These are phyloP conservation scores for Hemaris fuciformis DNA, from an alignment of 2,888 invertebrate species.

Conservation along the genomic window DNA sequence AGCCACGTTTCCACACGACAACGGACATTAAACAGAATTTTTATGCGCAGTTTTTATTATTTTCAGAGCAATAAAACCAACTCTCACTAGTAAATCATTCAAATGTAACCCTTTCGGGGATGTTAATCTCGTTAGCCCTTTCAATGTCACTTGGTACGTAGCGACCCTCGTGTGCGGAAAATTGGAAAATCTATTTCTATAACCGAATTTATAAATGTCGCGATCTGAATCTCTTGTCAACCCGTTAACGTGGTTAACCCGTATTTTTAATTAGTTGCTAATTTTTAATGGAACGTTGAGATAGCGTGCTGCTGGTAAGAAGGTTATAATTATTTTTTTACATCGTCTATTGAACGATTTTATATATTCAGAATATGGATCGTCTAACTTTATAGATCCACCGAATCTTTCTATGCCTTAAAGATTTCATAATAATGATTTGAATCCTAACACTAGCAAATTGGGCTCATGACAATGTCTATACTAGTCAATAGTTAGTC, in stretches of 20 bases:
- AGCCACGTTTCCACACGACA: neutral
- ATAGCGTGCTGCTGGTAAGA: neutral
- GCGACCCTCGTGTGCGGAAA: constrained; percentile 10
- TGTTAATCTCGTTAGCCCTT: constrained; percentile 13
- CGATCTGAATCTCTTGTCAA: neutral
- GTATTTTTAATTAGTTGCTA: neutral
- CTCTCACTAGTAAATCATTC: constrained; percentile 10
- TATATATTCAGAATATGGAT: too few relatives aligned
- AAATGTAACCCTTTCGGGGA: constrained; percentile 12
- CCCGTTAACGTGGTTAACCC: neutral
- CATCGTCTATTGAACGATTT: neutral
- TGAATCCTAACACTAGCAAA: too few relatives aligned
- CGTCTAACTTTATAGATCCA: too few relatives aligned
- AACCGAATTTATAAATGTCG: constrained; percentile 5
- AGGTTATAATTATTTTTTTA: too few relatives aligned
- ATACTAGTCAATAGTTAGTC: too few relatives aligned
- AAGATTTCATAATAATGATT: too few relatives aligned
- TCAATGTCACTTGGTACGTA: constrained; percentile 7
- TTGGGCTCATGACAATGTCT: too few relatives aligned
- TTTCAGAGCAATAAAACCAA: constrained; percentile 4
- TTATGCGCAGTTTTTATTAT: constrained; percentile 7
- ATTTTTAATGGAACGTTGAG: neutral
- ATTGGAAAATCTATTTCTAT: constrained; percentile 11
- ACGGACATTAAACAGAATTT: constrained; percentile 3
- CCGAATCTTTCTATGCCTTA: too few relatives aligned